Base-by-base conservation (phyloP, 2,113 vertebrate species). In the Antigone vipio region DNA sequence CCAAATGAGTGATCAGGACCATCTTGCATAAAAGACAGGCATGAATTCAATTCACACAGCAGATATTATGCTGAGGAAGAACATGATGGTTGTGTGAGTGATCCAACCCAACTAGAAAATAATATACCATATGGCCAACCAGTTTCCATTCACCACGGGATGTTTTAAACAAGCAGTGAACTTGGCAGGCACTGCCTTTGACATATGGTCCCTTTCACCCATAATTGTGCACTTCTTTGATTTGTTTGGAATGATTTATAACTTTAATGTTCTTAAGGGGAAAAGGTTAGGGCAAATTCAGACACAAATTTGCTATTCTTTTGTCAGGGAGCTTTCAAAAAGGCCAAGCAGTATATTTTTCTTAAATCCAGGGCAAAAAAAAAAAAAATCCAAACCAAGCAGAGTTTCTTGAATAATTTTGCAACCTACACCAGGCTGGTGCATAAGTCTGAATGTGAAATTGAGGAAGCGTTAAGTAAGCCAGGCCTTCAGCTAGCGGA, bases 161-260 rank as follows among this genome's bases (percentile, higher is more conserved):
- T 59, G 77, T 75, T 87, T 88, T 69, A 93, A 78, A 85, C 94
- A 79, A 92, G 84, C 89, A 68, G 84, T 66, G 82, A 58, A 82
- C 40, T 97, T 95, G 95, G 97, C 96, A 95, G 74, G 77, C 77
- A 13, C 63, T 55, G 27, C 21, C 15, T 42, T 73, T 89, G 69
- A 76, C 96, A 95, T 95, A 85, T 89, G 95, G 95, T 93, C 55
- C 91, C 89, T 94, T 85, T 95, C 92, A 85, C 58, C 83, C 21
- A 0, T 60, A 60, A 59, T 66, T 78, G 73, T 96, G 80, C 29
- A 9, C 38, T 67, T 78, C 89, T 97, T 95, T 91, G 84, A 76
- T 89, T 96, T 85, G 50, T 84, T 95, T 82, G 80, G 77, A 59
- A 35, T 82, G 81, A 86, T 91, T 93, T 93, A 53, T 52, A 72